Conservation (phyloP, 1,140 invertebrate genomes). For the Diachasmimorpha longicaudata region DNA sequence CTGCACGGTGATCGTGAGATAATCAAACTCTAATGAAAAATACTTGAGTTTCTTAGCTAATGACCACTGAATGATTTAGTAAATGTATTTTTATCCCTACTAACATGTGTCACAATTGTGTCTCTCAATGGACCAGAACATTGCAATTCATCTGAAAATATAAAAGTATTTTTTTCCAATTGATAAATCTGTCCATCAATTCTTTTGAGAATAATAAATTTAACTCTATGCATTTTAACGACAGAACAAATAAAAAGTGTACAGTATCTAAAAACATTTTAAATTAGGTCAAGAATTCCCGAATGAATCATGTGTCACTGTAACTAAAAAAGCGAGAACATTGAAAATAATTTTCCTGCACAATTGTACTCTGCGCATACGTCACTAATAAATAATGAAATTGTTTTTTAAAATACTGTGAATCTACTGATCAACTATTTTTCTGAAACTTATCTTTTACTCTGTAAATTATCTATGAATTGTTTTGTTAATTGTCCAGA, state of each 20-base stretch:
- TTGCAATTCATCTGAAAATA: no score
- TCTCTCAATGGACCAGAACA: no score
- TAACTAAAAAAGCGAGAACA: conserved; percentile 1
- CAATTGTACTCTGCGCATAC: conserved; percentile 43
- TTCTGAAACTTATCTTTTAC: no score
- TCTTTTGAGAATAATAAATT: neutral
- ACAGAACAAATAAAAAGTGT: neutral
- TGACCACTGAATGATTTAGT: no score
- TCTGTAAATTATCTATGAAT: no score
- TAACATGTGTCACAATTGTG: no score
- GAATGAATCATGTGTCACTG: conserved; percentile 9
- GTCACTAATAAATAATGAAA: conserved; percentile 50
- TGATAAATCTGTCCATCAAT: neutral
- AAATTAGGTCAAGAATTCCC: neutral
- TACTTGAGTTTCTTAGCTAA: no score
- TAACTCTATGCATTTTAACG: neutral
- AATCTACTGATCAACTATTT: no score
- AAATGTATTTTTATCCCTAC: no score
- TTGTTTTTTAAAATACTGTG: conserved; percentile 35
- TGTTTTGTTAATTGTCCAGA: neutral
- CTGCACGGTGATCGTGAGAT: no score
- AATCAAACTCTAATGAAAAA: no score
- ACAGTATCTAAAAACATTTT: neutral
- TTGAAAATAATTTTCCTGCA: conserved; percentile 29
- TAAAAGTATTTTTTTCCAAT: no score